Conservation (phyloP, 2,888 invertebrate species). For the Ennomos quercinarius region DNA sequence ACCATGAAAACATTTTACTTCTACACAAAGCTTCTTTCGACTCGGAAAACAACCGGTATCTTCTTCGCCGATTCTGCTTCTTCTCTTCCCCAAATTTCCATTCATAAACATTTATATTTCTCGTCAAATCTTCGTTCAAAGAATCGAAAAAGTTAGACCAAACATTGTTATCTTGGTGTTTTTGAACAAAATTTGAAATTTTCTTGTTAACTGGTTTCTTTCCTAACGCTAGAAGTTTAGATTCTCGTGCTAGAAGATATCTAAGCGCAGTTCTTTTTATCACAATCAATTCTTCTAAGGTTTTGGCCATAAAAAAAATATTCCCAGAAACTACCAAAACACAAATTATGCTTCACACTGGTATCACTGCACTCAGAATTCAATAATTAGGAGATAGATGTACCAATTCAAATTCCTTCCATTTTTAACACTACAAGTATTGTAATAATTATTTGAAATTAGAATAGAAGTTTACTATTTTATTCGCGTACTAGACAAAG, state of each 20-base stretch:
- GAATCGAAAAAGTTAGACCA: constrained; percentile 67
- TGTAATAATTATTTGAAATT: constrained; percentile 1
- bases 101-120: constrained; percentile 66
- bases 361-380: constrained; percentile 3
- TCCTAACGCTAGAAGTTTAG: constrained; percentile 62
- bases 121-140: constrained; percentile 70
- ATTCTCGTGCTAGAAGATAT: constrained; percentile 68
- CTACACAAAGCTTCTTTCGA: constrained; percentile 44
- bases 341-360: background rate
- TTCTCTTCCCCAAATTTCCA: constrained; percentile 48
- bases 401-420: constrained; percentile 3
- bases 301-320: constrained; percentile 65
- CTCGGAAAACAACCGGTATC: constrained; percentile 52
- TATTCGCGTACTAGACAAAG: constrained; percentile 26
- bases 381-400: background rate
- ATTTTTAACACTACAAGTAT: background rate
- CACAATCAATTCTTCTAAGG: constrained; percentile 67
- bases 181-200: constrained; percentile 65
- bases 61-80: constrained; percentile 37
- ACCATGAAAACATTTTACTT: constrained; percentile 42
- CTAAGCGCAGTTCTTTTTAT: constrained; percentile 64
- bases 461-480: constrained; percentile 5
- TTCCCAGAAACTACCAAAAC: constrained; percentile 3
- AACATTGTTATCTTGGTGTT: constrained; percentile 57
- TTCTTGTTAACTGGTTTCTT: constrained; percentile 72